Evolutionary conservation across 2,113 vertebrate species (phyloP), one percentile per base, ranked within the genome.

Genomic region (Agapornis roseicollis): DNA sequence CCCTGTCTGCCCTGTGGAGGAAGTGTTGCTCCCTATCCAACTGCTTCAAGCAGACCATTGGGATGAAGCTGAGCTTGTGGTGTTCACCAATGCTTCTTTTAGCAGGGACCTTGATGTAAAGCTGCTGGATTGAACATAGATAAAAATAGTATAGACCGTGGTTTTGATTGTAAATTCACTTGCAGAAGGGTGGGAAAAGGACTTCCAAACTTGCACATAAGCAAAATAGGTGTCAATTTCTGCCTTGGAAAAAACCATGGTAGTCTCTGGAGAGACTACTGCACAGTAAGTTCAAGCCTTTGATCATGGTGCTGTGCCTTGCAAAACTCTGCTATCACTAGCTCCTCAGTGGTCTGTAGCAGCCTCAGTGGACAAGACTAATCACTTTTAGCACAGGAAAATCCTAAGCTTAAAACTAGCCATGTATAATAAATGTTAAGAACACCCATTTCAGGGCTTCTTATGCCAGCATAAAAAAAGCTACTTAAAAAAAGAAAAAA

Each of bases 201-300:
- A 18, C 37, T n/a, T 49, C 7, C 6, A 47, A 19, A 73, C 16
- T 49, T 79, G 27, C 18, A 25, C 3, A 1, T 28, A 52, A 63
- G 46, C 47, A 58, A 70, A 84, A 66, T 4, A 29, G 7, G 3
- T 52, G 31, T 6, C 41, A 70, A 46, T 89, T 89, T 89, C 15
- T 81, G 23, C 50, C n/a, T 58, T 78, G 65, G 65, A n/a, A 78
- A 78, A 31, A 5, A 23, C 13, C 13, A 17, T 11, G 16, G 16
- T 11, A 50, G 23, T 82, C 46, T 39, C 10, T 52, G 24, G 28
- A 53, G 47, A 33, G 61, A 17, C 25, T 73, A 13, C 6, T 0
- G 0, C 72, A 7, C 6, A 17, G 22, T 0, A 0, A 68, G 3
- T 2, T 80, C 14, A 23, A 2, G 3, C 11, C 55, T 55, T 1